Base-by-base conservation (phyloP, 2,888 invertebrate species). In the Drepana falcataria region DNA sequence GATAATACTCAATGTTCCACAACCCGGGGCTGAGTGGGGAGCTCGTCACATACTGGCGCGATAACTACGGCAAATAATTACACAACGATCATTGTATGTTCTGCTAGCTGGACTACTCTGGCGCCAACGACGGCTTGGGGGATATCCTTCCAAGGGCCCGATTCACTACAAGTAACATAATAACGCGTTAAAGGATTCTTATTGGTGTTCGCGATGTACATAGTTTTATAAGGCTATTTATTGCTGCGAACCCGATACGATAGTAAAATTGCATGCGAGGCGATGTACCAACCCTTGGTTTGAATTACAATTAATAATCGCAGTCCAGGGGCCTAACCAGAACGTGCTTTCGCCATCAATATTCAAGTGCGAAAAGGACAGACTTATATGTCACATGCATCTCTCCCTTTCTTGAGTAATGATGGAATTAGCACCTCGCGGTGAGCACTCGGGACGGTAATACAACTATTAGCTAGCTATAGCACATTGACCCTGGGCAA, bases 41-140 rank as follows among this genome's bases (percentile, higher is more conserved):
- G 44, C 40, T 51, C 53, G 51, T 56, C 48, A 21, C 21, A 21
- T 21, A 21, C 21, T 21, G 21, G 21, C 21, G 21, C 1, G 21
- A 21, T 21, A 21, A 63, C 55, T 65, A 68, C 62, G 60, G 56
- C 54, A 61, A 64, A 66, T 61, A 69, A 69, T 59, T 56, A 47
- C 57, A 64, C 63, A 64, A 56, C 52, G 55, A 62, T 51, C 49
- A 56, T 61, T 58, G 49, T 52, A 57, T 63, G 65, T 63, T 59
- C 59, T 66, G 69, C 78, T 83, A 83, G 81, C 81, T 72, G 74
- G 73, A 75, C 77, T 79, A 80, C 68, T 71, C 61, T 66, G 73
- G 69, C 74, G 72, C 72, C 69, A 63, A 64, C 64, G 63, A 63
- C 61, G 56, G 63, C 65, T 63, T 65, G 59, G 61, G 64, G 66